Base-by-base conservation (phyloP, 1,140 invertebrate genomes). In the Limonius californicus region DNA sequence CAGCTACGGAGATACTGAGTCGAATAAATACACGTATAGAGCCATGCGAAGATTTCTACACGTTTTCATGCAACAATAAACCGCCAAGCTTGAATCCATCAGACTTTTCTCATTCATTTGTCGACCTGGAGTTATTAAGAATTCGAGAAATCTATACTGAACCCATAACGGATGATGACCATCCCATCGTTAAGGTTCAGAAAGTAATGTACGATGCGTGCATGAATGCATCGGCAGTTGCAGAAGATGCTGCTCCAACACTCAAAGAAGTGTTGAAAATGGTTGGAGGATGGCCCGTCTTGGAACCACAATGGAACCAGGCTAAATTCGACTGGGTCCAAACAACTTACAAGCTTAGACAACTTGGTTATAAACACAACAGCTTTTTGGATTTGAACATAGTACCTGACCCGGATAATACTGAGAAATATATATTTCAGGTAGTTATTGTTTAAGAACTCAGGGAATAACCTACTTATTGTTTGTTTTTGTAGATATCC, bases 211-310 rank as follows among this genome's bases (percentile, higher is more conserved):
- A 12, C n/a, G 2, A 12, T 11, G n/a, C 35, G 2, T 39, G 35
- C n/a, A 6, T 39, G 35, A 39, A 39, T 14, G 35, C 7, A 39
- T 6, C 3, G 2, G 35, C n/a, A 39, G n/a, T 39, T 6, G 2
- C 8, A 6, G n/a, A 39, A 2, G n/a, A 6, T 39, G 35, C 35
- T 12, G 2, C n/a, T 39, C 2, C 2, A 2, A 39, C 35, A 12
- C 2, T 39, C n/a, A 7, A 6, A 12, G 3, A 9, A 39, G 35
- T 14, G n/a, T 2, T 39, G 2, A 39, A 39, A 39, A n/a, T 2
- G n/a, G 76, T 92, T 2, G 89, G 89, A 1, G 89, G 89, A 0
- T 90, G 89, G 89, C 91, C 90, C 0, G 85, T 89, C 0, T 70
- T 91, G 0, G 82, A 86, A 42, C 83, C 81, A 0, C 76, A 81